Evolutionary conservation across 2,797 vertebrate species (phyloP), one percentile per base, ranked within the genome.

Genomic region (Myotis vivesi): DNA sequence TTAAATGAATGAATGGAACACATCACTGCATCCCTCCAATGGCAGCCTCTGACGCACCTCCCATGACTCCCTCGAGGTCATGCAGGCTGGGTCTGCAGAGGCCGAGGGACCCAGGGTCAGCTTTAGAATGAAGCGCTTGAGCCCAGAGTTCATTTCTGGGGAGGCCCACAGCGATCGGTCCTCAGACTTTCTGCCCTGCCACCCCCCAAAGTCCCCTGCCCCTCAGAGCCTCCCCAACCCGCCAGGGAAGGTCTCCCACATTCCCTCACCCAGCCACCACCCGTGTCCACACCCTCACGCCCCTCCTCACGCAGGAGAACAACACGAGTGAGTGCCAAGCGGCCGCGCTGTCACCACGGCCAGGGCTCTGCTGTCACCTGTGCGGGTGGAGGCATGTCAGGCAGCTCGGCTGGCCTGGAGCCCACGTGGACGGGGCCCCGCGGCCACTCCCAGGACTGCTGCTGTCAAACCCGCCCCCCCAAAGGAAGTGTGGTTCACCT

Each of bases 21-120:
- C 0, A 1, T 11, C 8, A 1, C 5, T 20, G 36, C 3, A 0
- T 17, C 72, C 19, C 72, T 38, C 72, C 30, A 3, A 0, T 0
- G 2, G 66, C 91, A 20, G 64, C 28, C 41, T 59, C 82, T 9
- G 19, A 2, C 7, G 1, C 10, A 0, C 17, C 2, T 7, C 44
- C 51, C n/a, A 6, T 0, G 4, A 51, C 13, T 28, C 57, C 3
- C 3, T 0, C 4, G 6, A 46, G 57, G 44, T 3, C 0, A 0
- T 0, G 25, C 12, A 6, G 30, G 15, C 17, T 1, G 30, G 73
- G 19, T 15, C 9, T 33, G 16, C 12, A 3, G 30, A 0, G 23
- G 33, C 30, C 2, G 0, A 3, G n/a, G 0, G 1, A 38, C 72
- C 36, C 20, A 6, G 49, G 44, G 3, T 4, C 36, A 25, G 73